Evolutionary conservation across 2,888 invertebrate species (phyloP).

Genomic region (Netelia inedita): DNA sequence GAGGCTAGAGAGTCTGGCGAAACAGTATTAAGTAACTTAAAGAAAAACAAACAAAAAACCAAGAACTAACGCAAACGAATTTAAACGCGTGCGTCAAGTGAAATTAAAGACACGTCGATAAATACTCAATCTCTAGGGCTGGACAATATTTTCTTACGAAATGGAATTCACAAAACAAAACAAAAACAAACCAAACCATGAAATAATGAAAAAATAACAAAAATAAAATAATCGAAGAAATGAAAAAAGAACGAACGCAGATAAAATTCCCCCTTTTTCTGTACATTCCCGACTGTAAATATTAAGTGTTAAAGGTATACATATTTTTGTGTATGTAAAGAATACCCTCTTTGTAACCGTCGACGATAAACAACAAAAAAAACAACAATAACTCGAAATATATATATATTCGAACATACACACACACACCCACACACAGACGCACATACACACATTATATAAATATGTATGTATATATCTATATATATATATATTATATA

Average conservation of each 20-base stretch:
- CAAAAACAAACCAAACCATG: slow-evolving; percentile 37
- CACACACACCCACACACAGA: slow-evolving; percentile 1
- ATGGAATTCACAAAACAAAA: slow-evolving; percentile 60
- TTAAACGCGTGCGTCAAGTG: neutral
- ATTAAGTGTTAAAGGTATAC: slow-evolving; percentile 73
- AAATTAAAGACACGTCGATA: neutral
- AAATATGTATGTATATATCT: slow-evolving; percentile 11
- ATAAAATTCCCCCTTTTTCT: slow-evolving; percentile 63
- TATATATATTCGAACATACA: slow-evolving; percentile 30
- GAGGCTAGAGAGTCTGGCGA: slow-evolving; percentile 53
- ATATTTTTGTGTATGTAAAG: slow-evolving; percentile 78
- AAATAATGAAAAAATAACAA: slow-evolving; percentile 56
- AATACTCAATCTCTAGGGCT: slow-evolving; percentile 70
- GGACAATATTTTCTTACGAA: slow-evolving; percentile 79
- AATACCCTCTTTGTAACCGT: slow-evolving; percentile 69
- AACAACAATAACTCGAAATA: slow-evolving; percentile 58
- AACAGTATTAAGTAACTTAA: slow-evolving; percentile 64
- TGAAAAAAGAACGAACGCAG: slow-evolving; percentile 45
- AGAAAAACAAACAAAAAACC: slow-evolving; percentile 7
- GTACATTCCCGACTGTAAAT: slow-evolving; percentile 72
- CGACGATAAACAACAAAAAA: slow-evolving; percentile 65
- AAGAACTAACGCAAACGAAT: slow-evolving; percentile 8
- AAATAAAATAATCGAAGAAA: slow-evolving; percentile 36
- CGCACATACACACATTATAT: slow-evolving; percentile 27
- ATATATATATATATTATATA: slow-evolving; percentile 44